These are phyloP conservation scores for Acholoe squamosa DNA, from an alignment of 2,888 invertebrate genomes.

Conservation along the genomic window DNA sequence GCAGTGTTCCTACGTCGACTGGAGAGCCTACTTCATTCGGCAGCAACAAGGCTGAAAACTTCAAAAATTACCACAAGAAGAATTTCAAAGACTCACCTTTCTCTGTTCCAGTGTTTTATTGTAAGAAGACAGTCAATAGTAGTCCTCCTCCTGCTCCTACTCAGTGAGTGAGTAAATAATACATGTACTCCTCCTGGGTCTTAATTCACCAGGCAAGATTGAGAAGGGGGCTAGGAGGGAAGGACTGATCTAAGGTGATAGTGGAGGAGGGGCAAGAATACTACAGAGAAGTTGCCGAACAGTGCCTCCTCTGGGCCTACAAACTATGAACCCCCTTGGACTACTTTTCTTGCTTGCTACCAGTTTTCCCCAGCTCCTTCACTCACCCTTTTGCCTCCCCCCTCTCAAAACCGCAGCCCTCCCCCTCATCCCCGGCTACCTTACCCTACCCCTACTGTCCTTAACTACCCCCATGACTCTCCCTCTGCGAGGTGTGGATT, in stretches of 20 bases:
- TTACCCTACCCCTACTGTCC: slow-evolving; percentile 22
- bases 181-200: background rate
- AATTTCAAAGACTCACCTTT: slow-evolving; percentile 43
- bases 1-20: no score
- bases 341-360: background rate
- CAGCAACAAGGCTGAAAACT: background rate
- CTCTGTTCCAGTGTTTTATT: background rate
- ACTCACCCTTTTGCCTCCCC: slow-evolving; percentile 25
- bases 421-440: background rate
- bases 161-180: background rate
- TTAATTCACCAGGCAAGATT: background rate
- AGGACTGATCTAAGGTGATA: background rate
- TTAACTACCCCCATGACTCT: slow-evolving; percentile 36
- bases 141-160: no score
- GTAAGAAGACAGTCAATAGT: no score
- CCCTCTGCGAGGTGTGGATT: background rate
- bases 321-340: slow-evolving; percentile 17
- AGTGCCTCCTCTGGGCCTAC: slow-evolving; percentile 9
- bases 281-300: background rate
- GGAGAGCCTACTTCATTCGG: no score
- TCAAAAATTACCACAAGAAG: slow-evolving; percentile 4
- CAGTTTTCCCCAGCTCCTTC: slow-evolving; percentile 9
- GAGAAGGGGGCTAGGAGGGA: background rate
- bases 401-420: slow-evolving; percentile 22
- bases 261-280: background rate